Base-by-base conservation (phyloP, 2,888 invertebrate genomes). In the Drymonia ruficornis region DNA sequence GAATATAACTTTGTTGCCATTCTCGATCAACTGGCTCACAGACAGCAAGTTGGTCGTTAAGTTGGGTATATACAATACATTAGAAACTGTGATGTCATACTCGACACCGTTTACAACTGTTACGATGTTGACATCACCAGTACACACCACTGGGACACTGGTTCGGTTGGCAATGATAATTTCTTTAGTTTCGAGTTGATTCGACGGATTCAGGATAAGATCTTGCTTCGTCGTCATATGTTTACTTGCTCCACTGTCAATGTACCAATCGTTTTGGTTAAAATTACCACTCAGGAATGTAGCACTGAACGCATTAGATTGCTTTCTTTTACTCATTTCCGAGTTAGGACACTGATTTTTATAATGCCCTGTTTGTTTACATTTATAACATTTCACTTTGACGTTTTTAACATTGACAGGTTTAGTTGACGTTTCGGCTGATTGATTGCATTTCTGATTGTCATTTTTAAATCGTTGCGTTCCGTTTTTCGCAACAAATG, bases 1-100 rank as follows among this genome's bases (percentile, higher is more conserved):
- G 23, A 49, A 49, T 2, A 23, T 38, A 2, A 49, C 49, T 12
- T 6, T 38, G 11, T 49, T 49, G 23, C 49, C 49, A n/a, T 38
- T 23, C 15, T 40, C 18, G 13, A 49, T 40, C 9, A 49, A 40
- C 23, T 49, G 40, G 23, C 49, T 23, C 28, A 49, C 49, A 15
- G 49, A 49, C 2, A 49, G 28, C 15, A 49, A 28, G 28, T 49
- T 49, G 4, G 49, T 42, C 6, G 42, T 42, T 18, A 42, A 15
- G 8, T 9, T 7, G 2, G 42, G 42, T 16, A 18, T 18, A 15
- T 15, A 42, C 18, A 42, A 42, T 42, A 42, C 42, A 42, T 42
- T 13, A 6, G 15, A 16, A 6, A 42, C 42, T 15, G 42, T 18
- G 8, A 42, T 42, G 15, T 42, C 42, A 42, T 16, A 42, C 13